Evolutionary conservation across 2,113 vertebrate species (phyloP), one percentile per base, ranked within the genome.

Genomic region (Clupea harengus): DNA sequence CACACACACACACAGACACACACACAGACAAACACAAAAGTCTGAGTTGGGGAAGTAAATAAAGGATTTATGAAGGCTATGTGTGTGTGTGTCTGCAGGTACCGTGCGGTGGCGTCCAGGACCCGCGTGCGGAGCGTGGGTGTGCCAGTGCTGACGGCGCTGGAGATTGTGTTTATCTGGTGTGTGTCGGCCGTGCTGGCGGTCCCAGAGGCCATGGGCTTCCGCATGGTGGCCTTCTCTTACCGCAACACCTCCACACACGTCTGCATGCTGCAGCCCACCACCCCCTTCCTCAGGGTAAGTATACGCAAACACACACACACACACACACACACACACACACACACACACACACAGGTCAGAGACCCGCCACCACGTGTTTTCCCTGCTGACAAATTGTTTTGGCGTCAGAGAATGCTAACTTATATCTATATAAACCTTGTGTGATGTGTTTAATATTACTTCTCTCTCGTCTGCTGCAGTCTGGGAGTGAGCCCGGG

Each of bases 81-180:
- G 57, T n/a, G 20, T 22, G 57, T 25, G 57, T 64, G 57, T 25
- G 85, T 83, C 88, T 92, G 0, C 91, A 99, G 98, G 93, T 99
- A 99, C 17, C 96, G 97, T 57, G 98, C 98, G 1, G 98, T 99
- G 85, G 96, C 95, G 0, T 99, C 98, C 45, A 99, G 98, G 98
- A 98, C 95, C 20, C 95, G 98, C 3, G 96, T 99, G 6, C 97
- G 97, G 87, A 96, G 97, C 6, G 96, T 95, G 0, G 97, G 98
- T 28, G 94, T 99, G 82, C 97, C 98, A 0, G 93, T 94, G 91
- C 92, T 95, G 47, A 99, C 97, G 0, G 97, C 95, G 10, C 92
- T 98, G 82, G 96, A 97, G 93, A 98, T 99, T 8, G 91, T 96
- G 87, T 92, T 89, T 89, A 98, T 99, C 87, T 99, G 98, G 98